Conservation (phyloP, 30 jellyfish, hydroid and myxozoan genomes). For the Aurelia sp. region DNA sequence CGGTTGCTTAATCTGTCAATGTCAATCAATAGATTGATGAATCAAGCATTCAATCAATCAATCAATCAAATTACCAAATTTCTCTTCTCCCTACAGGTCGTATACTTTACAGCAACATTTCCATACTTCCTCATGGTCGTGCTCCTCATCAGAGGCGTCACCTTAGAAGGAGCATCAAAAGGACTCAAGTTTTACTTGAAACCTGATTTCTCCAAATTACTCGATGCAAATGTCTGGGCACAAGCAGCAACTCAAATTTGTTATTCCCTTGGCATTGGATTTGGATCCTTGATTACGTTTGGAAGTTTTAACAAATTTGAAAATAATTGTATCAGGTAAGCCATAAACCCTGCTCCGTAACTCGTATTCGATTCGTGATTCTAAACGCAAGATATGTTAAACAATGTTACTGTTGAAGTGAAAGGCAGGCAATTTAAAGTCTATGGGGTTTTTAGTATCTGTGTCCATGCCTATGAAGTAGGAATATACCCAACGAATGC, state of each 20-base stretch:
- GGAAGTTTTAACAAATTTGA: slow-evolving; percentile 93
- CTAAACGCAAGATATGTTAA: too few relatives aligned
- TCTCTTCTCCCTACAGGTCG: slow-evolving; percentile 66
- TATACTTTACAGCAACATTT: slow-evolving; percentile 92
- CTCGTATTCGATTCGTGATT: too few relatives aligned
- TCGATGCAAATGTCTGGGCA: slow-evolving; percentile 88
- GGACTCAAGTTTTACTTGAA: slow-evolving; percentile 87
- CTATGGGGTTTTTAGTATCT: too few relatives aligned
- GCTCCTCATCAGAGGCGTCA: slow-evolving; percentile 84
- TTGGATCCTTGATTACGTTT: slow-evolving; percentile 91
- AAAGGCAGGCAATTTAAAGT: too few relatives aligned
- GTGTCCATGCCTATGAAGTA: too few relatives aligned
- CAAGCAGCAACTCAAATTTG: slow-evolving; percentile 96
- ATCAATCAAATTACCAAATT: not conserved
- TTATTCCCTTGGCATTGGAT: slow-evolving; percentile 96
- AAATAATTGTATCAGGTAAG: slow-evolving; percentile 85
- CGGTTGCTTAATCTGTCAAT: too few relatives aligned
- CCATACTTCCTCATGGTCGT: slow-evolving; percentile 86
- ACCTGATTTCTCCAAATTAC: slow-evolving; percentile 79
- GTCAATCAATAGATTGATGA: too few relatives aligned
- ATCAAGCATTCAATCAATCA: too few relatives aligned
- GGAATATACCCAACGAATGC: too few relatives aligned
- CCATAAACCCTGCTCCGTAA: not conserved
- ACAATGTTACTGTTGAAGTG: too few relatives aligned
- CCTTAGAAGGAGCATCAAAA: slow-evolving; percentile 82